Evolutionary conservation across 2,888 invertebrate species (phyloP).

Genomic region (Thelaira solivaga): DNA sequence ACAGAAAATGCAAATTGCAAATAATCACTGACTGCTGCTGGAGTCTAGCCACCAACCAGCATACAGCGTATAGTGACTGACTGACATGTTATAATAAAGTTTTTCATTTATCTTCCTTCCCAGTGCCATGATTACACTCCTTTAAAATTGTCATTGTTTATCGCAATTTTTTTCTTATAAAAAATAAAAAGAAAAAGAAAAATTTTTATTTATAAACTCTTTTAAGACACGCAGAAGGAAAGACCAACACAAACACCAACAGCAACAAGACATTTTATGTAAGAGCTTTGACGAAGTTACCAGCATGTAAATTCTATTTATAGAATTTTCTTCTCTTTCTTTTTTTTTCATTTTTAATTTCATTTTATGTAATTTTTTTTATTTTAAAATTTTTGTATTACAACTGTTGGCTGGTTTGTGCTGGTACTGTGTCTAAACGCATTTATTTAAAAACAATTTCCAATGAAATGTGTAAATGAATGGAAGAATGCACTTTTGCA

Average conservation of each 20-base stretch:
- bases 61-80: background rate
- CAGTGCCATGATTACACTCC: conserved; percentile 7
- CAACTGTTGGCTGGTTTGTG: background rate
- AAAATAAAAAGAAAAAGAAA: background rate
- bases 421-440: background rate
- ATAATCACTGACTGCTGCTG: background rate
- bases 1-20: conserved; percentile 46
- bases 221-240: background rate
- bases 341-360: background rate
- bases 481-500: conserved; percentile 54
- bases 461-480: conserved; percentile 59
- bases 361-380: conserved; percentile 5
- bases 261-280: conserved; percentile 35
- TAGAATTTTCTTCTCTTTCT: conserved; percentile 35
- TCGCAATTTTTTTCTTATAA: conserved; percentile 32
- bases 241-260: no score
- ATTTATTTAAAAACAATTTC: conserved; percentile 55
- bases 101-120: background rate
- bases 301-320: conserved; percentile 51
- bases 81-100: background rate
- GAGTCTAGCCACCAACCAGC: no score
- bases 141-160: conserved; percentile 47
- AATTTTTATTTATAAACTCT: conserved; percentile 34
- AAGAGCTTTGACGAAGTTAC: conserved; percentile 13
- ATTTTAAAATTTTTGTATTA: conserved; percentile 1